Conservation (phyloP, 37 sponge, comb jelly and placozoan genomes). For the Hormiphora californensis region DNA sequence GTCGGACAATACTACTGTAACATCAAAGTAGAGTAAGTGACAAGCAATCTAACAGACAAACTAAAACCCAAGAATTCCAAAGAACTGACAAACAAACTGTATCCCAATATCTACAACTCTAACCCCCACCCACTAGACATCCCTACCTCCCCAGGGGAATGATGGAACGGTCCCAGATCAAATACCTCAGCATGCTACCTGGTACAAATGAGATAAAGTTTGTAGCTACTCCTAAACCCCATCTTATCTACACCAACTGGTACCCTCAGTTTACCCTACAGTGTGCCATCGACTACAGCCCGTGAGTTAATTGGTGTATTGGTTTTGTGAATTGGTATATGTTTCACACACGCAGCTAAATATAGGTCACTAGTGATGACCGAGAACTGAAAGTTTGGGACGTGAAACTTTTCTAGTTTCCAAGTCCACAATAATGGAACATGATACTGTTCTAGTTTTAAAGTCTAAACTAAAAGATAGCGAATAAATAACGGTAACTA, state of each 20-base stretch:
- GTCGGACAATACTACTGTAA: neutral
- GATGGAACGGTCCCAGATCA: neutral
- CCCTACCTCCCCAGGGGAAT: neutral
- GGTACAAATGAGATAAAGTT: neutral
- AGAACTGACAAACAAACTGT: neutral
- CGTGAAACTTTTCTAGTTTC: too few relatives aligned
- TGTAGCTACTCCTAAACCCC: neutral
- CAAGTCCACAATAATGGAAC: too few relatives aligned
- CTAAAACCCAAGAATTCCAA: too few relatives aligned
- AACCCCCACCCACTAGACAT: neutral
- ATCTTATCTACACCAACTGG: neutral
- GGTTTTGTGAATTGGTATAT: too few relatives aligned
- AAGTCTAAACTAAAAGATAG: too few relatives aligned
- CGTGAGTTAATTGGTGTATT: too few relatives aligned
- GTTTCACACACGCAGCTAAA: too few relatives aligned
- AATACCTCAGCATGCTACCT: neutral
- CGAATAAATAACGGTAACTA: too few relatives aligned
- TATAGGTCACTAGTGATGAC: too few relatives aligned
- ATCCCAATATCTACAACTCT: neutral
- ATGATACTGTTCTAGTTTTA: too few relatives aligned
- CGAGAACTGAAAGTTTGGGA: too few relatives aligned
- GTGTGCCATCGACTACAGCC: neutral
- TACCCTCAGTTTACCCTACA: slow-evolving; percentile 21
- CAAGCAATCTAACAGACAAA: too few relatives aligned
- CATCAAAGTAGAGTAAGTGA: neutral